Evolutionary conservation across 2,888 invertebrate species (phyloP), one percentile per base, ranked within the genome.

Genomic region (Aphodius sticticus): DNA sequence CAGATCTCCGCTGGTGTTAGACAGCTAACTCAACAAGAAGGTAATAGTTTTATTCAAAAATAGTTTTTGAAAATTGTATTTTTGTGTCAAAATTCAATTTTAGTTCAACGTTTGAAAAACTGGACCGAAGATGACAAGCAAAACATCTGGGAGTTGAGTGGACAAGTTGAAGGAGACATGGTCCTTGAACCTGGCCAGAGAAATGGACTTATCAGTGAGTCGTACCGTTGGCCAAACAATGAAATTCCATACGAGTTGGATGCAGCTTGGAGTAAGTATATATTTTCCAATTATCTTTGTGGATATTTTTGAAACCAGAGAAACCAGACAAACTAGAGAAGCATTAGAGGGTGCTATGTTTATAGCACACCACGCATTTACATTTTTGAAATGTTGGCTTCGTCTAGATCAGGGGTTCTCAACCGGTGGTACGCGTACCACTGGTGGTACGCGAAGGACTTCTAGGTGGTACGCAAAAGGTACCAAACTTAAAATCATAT

Each of bases 121-220:
- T 82, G 82, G 82, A 81, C 77, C 2, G 81, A 82, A 69, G 77
- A 76, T 16, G 82, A 82, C 38, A 76, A 80, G 35, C 81, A 82
- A 78, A 82, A 82, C 16, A 80, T 82, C n/a, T 82, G 82, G 82
- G 81, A 82, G 76, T 75, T 82, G 38, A 83, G 83, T 78, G 83
- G 83, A 35, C 82, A 82, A 36, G 79, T 78, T 77, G 80, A 83
- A 78, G 83, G 83, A 5, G 83, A 83, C 70, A 83, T 83, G 76
- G 38, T 83, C 9, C 69, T 83, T 36, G 69, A 26, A 5, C 70
- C 76, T 4, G 77, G 38, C 6, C 81, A 81, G 74, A 74, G 80
- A 26, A 83, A 82, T 77, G 82, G 82, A 4, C 70, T 81, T 35
- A 37, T 81, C 15, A 69, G 79, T 70, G 35, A 70, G 9, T 69